Percentiles rank a stretch among this genome's conserved stretches.
phyloP scores from a whole-genome alignment of 2,797 vertebrate genomes.

The Mionectes olivaceus region DNA sequence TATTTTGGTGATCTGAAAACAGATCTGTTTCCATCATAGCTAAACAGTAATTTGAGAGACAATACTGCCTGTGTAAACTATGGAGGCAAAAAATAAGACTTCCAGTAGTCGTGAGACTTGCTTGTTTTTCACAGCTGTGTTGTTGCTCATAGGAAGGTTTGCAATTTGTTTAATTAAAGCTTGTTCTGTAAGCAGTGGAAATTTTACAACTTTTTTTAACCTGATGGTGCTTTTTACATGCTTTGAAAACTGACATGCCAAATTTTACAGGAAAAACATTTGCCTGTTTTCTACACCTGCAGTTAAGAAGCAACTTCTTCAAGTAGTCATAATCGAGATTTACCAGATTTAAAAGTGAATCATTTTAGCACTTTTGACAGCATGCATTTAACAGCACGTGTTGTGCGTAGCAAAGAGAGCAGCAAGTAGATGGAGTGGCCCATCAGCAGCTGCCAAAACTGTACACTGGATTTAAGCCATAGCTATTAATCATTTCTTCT shows the following conservation, averaged over 20 bases:
- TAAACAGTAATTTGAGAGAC: constrained; percentile 23
- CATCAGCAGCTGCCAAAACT: constrained; percentile 33
- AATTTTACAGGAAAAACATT: neutral
- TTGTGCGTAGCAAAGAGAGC: neutral
- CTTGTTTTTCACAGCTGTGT: neutral
- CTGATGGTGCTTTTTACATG: neutral
- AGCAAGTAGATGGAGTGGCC: constrained; percentile 23
- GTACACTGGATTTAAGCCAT: constrained; percentile 33
- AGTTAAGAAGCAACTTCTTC: neutral
- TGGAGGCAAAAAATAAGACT: constrained; percentile 35
- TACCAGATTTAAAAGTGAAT: constrained; percentile 15
- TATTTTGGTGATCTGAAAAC: constrained; percentile 10
- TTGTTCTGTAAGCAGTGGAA: neutral
- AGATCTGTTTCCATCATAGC: neutral
- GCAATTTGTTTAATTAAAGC: neutral
- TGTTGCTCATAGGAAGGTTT: neutral
- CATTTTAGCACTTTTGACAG: neutral
- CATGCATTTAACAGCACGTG: neutral
- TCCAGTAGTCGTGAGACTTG: neutral
- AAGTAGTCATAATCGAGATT: neutral
- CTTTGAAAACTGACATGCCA: neutral
- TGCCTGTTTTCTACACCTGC: neutral
- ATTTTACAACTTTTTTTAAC: neutral
- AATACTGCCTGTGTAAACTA: constrained; percentile 16
- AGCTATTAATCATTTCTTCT: constrained; percentile 51